Evolutionary conservation across 2,888 invertebrate genomes (phyloP).

Genomic region (Dichetophora obliterata): DNA sequence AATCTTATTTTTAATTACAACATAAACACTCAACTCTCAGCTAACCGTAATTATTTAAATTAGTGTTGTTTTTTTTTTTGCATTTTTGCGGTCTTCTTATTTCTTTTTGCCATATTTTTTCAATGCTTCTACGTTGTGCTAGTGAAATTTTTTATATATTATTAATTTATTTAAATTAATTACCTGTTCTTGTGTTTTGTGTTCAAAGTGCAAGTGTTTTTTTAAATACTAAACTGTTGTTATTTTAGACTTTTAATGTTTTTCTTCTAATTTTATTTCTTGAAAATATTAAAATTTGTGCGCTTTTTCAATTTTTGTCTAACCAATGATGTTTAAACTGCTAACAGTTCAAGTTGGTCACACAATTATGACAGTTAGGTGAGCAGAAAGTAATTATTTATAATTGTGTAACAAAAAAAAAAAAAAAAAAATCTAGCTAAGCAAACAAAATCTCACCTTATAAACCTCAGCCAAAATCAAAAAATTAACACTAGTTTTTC

Average conservation of each 20-base stretch:
- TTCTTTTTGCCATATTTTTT: not conserved
- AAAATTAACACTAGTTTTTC: too few relatives aligned
- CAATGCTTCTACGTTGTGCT: not conserved
- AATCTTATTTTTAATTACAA: not conserved
- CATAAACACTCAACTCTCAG: not conserved
- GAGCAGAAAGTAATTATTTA: slow-evolving; percentile 38
- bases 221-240: not conserved
- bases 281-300: slow-evolving; percentile 50
- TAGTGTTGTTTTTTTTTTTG: not conserved
- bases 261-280: slow-evolving; percentile 57
- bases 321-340: slow-evolving; percentile 45
- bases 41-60: slow-evolving; percentile 1
- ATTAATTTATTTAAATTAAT: not conserved
- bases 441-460: too few relatives aligned
- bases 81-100: not conserved
- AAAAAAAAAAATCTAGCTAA: too few relatives aligned
- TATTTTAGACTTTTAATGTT: slow-evolving; percentile 1
- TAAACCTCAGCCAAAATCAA: too few relatives aligned
- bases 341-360: slow-evolving; percentile 67
- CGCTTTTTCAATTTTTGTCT: not conserved
- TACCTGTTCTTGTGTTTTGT: not conserved
- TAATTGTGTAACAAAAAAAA: too few relatives aligned
- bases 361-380: slow-evolving; percentile 67
- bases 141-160: not conserved
- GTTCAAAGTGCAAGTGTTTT: not conserved